Evolutionary conservation across 2,888 invertebrate species (phyloP), one percentile per base, ranked within the genome.

Genomic region (Scaptomyza flava): DNA sequence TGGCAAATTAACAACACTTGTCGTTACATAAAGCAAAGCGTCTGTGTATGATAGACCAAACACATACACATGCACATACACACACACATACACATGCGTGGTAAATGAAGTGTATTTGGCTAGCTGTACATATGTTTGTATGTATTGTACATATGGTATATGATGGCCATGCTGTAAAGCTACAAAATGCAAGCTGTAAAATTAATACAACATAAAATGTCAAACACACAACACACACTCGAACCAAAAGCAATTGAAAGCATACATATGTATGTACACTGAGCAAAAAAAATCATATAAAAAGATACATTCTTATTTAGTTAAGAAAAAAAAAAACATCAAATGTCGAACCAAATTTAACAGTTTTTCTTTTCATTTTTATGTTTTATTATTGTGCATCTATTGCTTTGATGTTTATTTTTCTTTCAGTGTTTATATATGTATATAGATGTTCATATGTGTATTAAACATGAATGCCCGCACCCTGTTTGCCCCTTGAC

Each of bases 181-280:
- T 48, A 52, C 68, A 66, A 69, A 68, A 66, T 82, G 79, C 72
- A 81, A 64, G 78, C 75, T 83, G 81, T 87, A 81, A 87, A 87
- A 84, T 87, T 72, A 87, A 87, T 82, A 73, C 79, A 68, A 78
- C 84, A 87, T 87, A 63, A 81, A 76, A 76, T 60, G 67, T 31
- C 48, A 48, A 52, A 73, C 60, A 48, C 47, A 46, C 51, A 48
- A 23, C 60, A 48, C 47, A 46, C 51, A 48, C 38, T 52, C 14
- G 52, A 41, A 45, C 31, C 14, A 14, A 52, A 52, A 66, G 59
- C 65, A 68, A 60, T 75, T 75, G 74, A 17, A 65, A 54, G 23
- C 14, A 33, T 9, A 36, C 63, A 42, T 36, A 36, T n/a, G 6
- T 41, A 38, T 14, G 14, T 17, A 41, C 38, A 17, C 6, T 8